These are phyloP conservation scores for Drymodes brunneopygia DNA, from an alignment of 2,113 vertebrate genomes.

Conservation along the genomic window DNA sequence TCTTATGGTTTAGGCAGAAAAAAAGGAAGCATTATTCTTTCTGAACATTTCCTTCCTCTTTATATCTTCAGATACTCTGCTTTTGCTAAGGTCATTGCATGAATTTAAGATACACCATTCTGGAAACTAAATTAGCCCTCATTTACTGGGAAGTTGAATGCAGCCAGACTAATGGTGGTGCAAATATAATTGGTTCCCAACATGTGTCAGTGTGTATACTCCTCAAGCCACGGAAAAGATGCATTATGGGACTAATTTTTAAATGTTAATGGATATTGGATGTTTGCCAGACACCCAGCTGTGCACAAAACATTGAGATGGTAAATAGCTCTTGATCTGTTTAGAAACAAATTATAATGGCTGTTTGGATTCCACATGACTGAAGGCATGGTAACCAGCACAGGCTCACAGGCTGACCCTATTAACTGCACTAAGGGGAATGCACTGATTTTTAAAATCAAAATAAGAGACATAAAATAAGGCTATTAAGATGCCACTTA, in stretches of 20 bases:
- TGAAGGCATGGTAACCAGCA: slow-evolving; percentile 72
- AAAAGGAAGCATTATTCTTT: slow-evolving; percentile 36
- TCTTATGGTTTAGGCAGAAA: not conserved
- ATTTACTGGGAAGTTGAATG: slow-evolving; percentile 75
- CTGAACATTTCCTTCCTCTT: slow-evolving; percentile 52
- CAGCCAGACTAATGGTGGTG: slow-evolving; percentile 74
- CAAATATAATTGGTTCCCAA: slow-evolving; percentile 79
- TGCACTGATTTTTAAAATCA: slow-evolving; percentile 39
- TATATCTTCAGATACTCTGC: slow-evolving; percentile 54
- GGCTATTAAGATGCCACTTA: slow-evolving; percentile 51
- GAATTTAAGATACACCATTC: slow-evolving; percentile 73
- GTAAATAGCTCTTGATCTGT: slow-evolving; percentile 85
- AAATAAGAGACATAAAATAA: slow-evolving; percentile 58
- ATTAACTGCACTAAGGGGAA: slow-evolving; percentile 66
- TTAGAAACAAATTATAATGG: slow-evolving; percentile 84
- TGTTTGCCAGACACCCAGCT: slow-evolving; percentile 82
- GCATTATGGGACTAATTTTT: slow-evolving; percentile 85
- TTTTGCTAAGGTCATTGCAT: slow-evolving; percentile 69
- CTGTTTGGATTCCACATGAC: slow-evolving; percentile 77
- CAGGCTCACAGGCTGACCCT: slow-evolving; percentile 69
- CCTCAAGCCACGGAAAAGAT: slow-evolving; percentile 75
- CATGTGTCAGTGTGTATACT: slow-evolving; percentile 75
- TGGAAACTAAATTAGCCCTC: slow-evolving; percentile 77
- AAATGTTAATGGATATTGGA: slow-evolving; percentile 84
- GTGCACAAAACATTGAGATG: slow-evolving; percentile 79